Evolutionary conservation across 2,797 vertebrate species (phyloP).

Genomic region (Pristis pectinata): DNA sequence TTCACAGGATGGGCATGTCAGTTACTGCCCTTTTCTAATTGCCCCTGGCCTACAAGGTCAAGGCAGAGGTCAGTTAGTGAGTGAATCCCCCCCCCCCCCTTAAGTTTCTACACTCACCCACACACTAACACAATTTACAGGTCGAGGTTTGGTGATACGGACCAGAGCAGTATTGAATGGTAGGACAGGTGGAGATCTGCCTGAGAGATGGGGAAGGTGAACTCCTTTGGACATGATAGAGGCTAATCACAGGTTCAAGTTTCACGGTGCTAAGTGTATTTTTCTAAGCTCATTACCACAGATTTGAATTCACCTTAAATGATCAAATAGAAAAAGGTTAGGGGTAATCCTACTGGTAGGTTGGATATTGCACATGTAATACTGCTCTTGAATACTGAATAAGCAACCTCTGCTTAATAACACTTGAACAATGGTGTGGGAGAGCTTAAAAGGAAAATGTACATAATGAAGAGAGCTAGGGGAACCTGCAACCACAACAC

Average conservation of each 20-base stretch:
- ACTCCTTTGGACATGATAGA: background rate
- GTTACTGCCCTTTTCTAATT: too few species aligned
- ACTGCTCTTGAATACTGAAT: background rate
- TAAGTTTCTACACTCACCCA: too few species aligned
- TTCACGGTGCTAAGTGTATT: background rate
- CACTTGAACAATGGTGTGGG: background rate
- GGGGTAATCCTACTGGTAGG: background rate
- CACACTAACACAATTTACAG: too few species aligned
- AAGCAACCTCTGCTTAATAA: background rate
- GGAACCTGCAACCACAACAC: background rate
- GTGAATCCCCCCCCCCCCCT: too few species aligned
- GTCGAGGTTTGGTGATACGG: too few species aligned
- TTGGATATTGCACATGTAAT: background rate
- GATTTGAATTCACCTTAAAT: background rate
- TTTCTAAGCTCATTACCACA: background rate
- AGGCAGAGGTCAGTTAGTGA: too few species aligned
- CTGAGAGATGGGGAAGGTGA: too few species aligned
- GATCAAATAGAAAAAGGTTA: background rate
- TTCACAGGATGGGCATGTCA: too few species aligned
- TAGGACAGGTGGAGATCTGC: too few species aligned
- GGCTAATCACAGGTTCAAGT: background rate
- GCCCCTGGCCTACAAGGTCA: too few species aligned
- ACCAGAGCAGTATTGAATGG: too few species aligned
- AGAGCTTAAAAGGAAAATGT: background rate
- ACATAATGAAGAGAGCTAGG: background rate